A percentile compares a stretch with the other conserved stretches of the same genome.
Conservation (phyloP, 2,888 invertebrate species). For the Lumbricus terrestris region DNA sequence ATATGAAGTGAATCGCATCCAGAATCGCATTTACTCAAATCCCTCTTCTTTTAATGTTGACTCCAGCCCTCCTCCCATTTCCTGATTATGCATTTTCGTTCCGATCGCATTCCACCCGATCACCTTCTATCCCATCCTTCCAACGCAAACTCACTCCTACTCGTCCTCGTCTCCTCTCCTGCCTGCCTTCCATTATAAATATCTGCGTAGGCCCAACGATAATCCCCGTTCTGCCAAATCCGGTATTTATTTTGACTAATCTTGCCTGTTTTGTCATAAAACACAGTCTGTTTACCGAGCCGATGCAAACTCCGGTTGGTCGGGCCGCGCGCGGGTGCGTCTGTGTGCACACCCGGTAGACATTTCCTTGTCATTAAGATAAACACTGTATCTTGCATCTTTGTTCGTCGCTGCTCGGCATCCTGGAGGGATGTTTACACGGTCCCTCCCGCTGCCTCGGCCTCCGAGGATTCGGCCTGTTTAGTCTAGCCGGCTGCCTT, state of each 20-base stretch:
- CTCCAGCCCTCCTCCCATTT: background rate
- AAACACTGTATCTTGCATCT: slow-evolving; percentile 11
- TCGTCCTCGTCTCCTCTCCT: background rate
- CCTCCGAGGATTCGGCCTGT: background rate
- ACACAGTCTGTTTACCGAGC: background rate
- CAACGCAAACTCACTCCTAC: background rate
- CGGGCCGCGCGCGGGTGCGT: background rate
- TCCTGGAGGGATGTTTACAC: slow-evolving; percentile 18
- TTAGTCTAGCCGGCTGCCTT: background rate
- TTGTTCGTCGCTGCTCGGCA: background rate
- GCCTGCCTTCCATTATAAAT: background rate
- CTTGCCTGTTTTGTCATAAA: slow-evolving; percentile 15
- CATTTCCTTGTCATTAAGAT: slow-evolving; percentile 15
- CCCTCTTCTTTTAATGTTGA: background rate
- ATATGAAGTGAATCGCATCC: background rate
- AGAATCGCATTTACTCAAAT: background rate
- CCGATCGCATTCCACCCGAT: background rate
- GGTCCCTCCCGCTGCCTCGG: background rate
- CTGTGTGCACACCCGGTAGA: background rate
- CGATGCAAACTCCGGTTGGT: background rate
- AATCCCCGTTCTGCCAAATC: slow-evolving; percentile 11
- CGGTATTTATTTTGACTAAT: slow-evolving; percentile 16
- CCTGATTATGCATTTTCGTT: background rate
- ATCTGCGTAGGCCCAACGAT: background rate
- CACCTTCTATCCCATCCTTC: background rate